Base-by-base conservation (phyloP, 2,797 vertebrate species). In the Sebastes glaucus region DNA sequence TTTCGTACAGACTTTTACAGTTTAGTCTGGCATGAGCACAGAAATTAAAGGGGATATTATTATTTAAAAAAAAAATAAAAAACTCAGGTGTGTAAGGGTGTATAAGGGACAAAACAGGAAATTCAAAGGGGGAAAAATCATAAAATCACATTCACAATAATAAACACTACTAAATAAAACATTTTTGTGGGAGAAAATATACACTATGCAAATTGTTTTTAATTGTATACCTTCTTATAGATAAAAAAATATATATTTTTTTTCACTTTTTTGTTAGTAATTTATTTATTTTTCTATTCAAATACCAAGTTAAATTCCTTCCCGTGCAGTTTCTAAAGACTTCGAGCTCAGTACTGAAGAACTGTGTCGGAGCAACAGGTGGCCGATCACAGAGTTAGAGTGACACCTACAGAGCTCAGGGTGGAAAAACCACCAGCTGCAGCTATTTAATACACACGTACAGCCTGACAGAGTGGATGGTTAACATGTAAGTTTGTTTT, bases 321-420 rank as follows among this genome's bases (percentile, higher is more conserved):
- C 9, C 7, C 5, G 13, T 22, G 35, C 57, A 49, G 57, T 35
- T 33, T 11, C 2, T 25, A 18, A 16, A 63, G n/a, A 11, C 2
- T 30, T 20, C 2, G 30, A 35, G 35, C 33, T 75, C 32, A 25
- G 25, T 3, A 11, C 23, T 10, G 22, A 20, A 25, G 35, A 7
- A 46, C 6, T 11, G 33, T 23, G 65, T 64, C 78, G 25, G 72
- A 92, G 91, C 96, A 96, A 96, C 95, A 96, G 94, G 95, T 96
- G 91, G 86, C 77, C 20, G 86, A 78, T 18, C 25, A 81, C 87
- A 94, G 94, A 87, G 87, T 92, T 87, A 93, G 81, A 95, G 93
- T 81, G 94, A 95, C 95, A 92, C 91, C 95, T 95, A 92, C 87
- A 95, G 96, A 87, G 32, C 25, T 23, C 7, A 23, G 62, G 30